Evolutionary conservation across 2,797 vertebrate genomes (phyloP).

Genomic region (Poeciliopsis paucimaculata): DNA sequence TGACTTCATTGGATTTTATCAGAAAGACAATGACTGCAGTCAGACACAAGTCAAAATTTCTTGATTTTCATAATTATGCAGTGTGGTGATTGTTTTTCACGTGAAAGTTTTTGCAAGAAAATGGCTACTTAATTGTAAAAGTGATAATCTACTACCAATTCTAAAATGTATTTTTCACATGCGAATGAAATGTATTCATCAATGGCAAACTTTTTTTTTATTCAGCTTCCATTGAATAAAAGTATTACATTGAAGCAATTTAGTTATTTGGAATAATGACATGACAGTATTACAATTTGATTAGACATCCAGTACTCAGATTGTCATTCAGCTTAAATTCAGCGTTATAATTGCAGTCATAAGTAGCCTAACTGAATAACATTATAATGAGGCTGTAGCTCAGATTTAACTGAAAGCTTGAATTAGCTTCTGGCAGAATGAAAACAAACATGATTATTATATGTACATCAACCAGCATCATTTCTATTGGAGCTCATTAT

Average conservation of each 20-base stretch:
- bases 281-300: background rate
- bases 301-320: conserved; percentile 3
- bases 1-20: background rate
- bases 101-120: background rate
- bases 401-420: background rate
- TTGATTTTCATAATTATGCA: background rate
- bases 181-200: background rate
- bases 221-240: background rate
- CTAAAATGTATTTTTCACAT: background rate
- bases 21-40: background rate
- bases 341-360: background rate
- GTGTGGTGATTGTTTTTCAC: background rate
- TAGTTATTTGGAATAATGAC: background rate
- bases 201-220: background rate
- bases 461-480: background rate
- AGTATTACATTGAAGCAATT: background rate
- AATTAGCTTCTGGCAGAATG: background rate
- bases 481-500: background rate
- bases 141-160: background rate
- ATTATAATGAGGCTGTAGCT: background rate
- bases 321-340: background rate
- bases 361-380: background rate
- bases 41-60: background rate
- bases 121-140: background rate
- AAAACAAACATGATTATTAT: background rate